Base-by-base conservation (phyloP, 2,113 vertebrate species). In the Accipiter virgatus region DNA sequence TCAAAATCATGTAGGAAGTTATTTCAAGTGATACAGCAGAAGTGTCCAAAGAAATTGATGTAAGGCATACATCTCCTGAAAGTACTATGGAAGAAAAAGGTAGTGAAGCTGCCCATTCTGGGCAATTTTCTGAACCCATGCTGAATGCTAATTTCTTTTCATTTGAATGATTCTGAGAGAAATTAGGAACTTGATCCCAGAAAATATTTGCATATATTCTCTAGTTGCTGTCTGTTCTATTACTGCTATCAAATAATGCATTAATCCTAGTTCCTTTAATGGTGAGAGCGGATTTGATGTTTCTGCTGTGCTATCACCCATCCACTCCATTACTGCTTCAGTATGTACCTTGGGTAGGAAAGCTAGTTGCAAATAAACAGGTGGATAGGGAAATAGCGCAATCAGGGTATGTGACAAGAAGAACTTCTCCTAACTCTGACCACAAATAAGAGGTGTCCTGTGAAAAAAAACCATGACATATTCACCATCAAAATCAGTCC, bases 21-120 rank as follows among this genome's bases (percentile, higher is more conserved):
- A 83, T 13, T 94, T 74, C 81, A 42, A 71, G 36, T 63, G 97
- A 97, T 71, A 45, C 70, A 58, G 88, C 91, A 65, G 95, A 98
- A 71, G 61, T 36, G 5, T 81, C 88, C 47, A 81, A 95, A 92
- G 70, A 86, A 67, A 88, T 29, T 78, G 62, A 90, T 68, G 68
- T 90, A 68, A 61, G 53, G n/a, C 32, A 36, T 70, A 83, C 81
- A 75, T 36, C 67, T 73, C 53, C 66, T 36, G 80, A 53, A 48
- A 73, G 73, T 63, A 16, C 79, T 87, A 3, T 45, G 43, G 94
- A 97, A 79, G 98, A 92, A 78, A 98, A 97, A 96, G 98, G 98
- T 98, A 89, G 97, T 47, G 65, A 29, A 59, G 45, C 19, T 58
- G 11, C 6, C 40, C 3, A 2, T 67, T 82, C 16, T 32, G 26